phyloP scores from a whole-genome alignment of 2,113 vertebrate genomes.

The Actenoides lindsayi region DNA sequence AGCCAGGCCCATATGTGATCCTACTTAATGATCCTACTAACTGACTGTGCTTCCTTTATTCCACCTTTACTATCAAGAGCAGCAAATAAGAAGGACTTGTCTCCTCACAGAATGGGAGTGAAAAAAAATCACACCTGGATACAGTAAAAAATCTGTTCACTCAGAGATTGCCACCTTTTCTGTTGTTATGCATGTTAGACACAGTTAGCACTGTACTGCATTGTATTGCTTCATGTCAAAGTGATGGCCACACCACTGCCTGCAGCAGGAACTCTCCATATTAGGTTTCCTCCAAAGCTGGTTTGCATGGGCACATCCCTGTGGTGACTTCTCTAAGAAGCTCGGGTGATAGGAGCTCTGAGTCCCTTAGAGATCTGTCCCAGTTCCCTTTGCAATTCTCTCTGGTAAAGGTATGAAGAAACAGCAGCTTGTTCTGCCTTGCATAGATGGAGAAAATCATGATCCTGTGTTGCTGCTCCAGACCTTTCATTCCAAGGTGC shows the following conservation, averaged over 20 bases:
- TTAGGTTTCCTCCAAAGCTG: neutral
- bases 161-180: neutral
- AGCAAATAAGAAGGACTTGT: neutral
- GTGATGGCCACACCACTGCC: neutral
- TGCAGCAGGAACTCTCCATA: neutral
- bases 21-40: neutral
- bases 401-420: neutral
- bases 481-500: neutral
- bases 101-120: neutral
- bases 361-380: neutral
- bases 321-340: neutral
- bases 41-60: neutral
- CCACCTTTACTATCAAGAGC: neutral
- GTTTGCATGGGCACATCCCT: neutral
- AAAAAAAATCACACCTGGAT: neutral
- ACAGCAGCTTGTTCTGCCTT: neutral
- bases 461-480: neutral
- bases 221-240: neutral
- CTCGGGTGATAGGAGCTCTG: fast-evolving
- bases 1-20: neutral
- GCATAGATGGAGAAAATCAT: neutral
- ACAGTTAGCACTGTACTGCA: neutral
- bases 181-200: neutral
- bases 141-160: neutral
- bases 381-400: neutral